Conservation (phyloP, 2,888 invertebrate genomes). For the Sarcophaga caerulescens region DNA sequence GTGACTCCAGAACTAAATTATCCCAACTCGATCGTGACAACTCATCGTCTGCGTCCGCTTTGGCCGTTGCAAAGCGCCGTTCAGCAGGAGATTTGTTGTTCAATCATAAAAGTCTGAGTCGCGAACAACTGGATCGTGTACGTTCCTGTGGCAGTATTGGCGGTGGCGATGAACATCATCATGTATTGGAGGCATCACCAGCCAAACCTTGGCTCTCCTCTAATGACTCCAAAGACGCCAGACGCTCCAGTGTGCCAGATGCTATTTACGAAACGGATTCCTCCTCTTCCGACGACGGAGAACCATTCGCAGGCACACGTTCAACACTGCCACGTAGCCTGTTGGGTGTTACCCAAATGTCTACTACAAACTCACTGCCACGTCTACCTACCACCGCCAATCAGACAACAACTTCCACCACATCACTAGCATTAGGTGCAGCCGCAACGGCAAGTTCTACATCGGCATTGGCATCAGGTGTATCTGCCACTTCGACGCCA, state of each 20-base stretch:
- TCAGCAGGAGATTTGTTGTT: slow-evolving; percentile 92
- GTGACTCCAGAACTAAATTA: slow-evolving; percentile 91
- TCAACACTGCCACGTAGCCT: slow-evolving; percentile 86
- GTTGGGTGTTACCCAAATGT: slow-evolving; percentile 82
- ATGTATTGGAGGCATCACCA: slow-evolving; percentile 77
- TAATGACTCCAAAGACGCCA: slow-evolving; percentile 78
- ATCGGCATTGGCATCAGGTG: slow-evolving; percentile 56
- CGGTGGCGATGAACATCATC: slow-evolving; percentile 82
- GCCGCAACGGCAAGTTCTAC: slow-evolving; percentile 66
- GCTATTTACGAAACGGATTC: slow-evolving; percentile 78
- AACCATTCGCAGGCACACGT: slow-evolving; percentile 81
- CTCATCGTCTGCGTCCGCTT: slow-evolving; percentile 85
- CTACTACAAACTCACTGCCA: slow-evolving; percentile 89
- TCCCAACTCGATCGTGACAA: slow-evolving; percentile 86
- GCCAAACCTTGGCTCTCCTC: slow-evolving; percentile 79
- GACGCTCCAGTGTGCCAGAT: slow-evolving; percentile 84
- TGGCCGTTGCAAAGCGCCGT: slow-evolving; percentile 87
- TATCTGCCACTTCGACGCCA: slow-evolving; percentile 79
- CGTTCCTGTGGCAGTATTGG: slow-evolving; percentile 93
- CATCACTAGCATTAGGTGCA: slow-evolving; percentile 81
- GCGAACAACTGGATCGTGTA: slow-evolving; percentile 88
- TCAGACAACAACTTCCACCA: slow-evolving; percentile 31
- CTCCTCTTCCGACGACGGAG: slow-evolving; percentile 75
- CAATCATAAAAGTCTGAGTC: slow-evolving; percentile 89
- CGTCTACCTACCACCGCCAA: slow-evolving; percentile 83